Conservation (phyloP, 2,797 vertebrate genomes). For the Sebastes nivosus region DNA sequence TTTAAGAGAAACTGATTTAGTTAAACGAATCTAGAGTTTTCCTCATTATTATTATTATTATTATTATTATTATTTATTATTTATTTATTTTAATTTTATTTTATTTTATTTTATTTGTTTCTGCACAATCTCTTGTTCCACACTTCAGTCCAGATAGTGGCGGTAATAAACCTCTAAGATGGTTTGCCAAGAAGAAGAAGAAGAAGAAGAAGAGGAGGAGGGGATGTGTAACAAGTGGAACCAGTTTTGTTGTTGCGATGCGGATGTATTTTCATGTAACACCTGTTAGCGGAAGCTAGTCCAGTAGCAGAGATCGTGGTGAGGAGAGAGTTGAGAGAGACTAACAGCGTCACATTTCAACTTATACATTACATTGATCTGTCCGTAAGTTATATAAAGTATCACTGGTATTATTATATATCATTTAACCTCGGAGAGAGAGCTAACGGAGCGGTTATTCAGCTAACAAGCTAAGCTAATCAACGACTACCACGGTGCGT, state of each 20-base stretch:
- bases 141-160: no score
- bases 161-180: no score
- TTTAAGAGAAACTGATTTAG: no score
- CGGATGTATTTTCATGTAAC: constrained; percentile 67
- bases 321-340: fast-evolving
- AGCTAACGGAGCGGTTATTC: background rate
- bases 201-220: no score
- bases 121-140: no score
- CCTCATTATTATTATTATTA: no score
- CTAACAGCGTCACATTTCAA: fast-evolving
- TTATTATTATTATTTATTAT: no score
- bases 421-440: fast-evolving
- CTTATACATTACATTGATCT: background rate
- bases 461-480: constrained; percentile 7
- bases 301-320: background rate
- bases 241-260: constrained; percentile 1
- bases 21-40: no score
- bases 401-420: background rate
- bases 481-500: background rate
- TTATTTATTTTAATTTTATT: no score
- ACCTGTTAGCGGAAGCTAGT: background rate
- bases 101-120: no score
- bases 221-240: constrained; percentile 38
- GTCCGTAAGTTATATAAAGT: background rate
- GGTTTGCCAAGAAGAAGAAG: no score